Percentiles rank a stretch among this genome's conserved stretches.
Conservation (phyloP, 2,888 invertebrate species). For the Drosophila nr. fundita region DNA sequence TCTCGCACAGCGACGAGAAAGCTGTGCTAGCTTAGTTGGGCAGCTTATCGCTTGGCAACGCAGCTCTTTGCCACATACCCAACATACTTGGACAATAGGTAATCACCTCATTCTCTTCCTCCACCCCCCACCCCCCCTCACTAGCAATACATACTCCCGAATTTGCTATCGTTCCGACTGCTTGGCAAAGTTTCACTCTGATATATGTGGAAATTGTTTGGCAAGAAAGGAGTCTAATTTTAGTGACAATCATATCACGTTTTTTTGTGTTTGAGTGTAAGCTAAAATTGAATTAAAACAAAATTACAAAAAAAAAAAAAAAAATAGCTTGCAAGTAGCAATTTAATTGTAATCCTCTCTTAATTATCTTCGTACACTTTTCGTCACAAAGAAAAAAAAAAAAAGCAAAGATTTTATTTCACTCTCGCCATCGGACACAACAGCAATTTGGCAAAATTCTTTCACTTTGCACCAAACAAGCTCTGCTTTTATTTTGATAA, state of each 20-base stretch:
- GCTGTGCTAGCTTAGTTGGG: conserved; percentile 30
- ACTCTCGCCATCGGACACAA: not conserved
- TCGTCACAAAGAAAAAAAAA: not conserved
- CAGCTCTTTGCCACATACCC: conserved; percentile 21
- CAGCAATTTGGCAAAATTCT: not conserved
- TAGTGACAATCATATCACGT: not conserved
- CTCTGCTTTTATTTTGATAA: not conserved
- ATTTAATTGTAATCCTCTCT: not conserved
- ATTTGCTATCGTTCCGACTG: not conserved
- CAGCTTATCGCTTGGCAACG: conserved; percentile 27
- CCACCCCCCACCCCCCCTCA: not conserved
- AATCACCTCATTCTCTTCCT: not conserved
- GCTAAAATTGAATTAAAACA: not conserved
- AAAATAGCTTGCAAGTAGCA: not conserved
- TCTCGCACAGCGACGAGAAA: not conserved
- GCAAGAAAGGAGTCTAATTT: not conserved
- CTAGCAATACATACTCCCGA: not conserved
- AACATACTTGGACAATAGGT: conserved; percentile 24
- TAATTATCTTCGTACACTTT: not conserved
- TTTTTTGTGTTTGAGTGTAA: not conserved
- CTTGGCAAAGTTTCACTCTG: not conserved
- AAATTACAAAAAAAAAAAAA: not conserved
- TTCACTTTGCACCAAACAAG: not conserved
- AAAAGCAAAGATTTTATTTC: not conserved
- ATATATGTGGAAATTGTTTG: not conserved